phyloP scores from a whole-genome alignment of 2,113 vertebrate genomes.

The Argyrosomus japonicus region DNA sequence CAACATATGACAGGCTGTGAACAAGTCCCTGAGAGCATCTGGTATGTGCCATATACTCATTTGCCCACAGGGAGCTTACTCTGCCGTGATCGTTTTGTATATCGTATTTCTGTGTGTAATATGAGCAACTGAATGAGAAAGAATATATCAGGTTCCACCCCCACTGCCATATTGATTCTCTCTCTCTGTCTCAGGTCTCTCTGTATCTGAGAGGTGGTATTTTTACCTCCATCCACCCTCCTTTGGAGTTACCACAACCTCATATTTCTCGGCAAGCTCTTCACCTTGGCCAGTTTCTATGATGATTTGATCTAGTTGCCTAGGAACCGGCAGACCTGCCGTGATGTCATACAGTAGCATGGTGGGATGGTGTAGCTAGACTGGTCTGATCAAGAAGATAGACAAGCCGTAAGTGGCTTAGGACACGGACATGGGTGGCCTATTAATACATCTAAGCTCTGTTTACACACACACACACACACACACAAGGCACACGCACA shows the following conservation, averaged over 20 bases:
- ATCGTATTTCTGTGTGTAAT: slow-evolving; percentile 59
- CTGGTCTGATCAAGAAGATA: slow-evolving; percentile 76
- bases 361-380: slow-evolving; percentile 66
- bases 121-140: slow-evolving; percentile 34
- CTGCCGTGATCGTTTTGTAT: slow-evolving; percentile 28
- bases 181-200: slow-evolving; percentile 35
- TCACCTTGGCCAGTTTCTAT: slow-evolving; percentile 79
- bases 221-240: slow-evolving; percentile 54
- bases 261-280: slow-evolving; percentile 9
- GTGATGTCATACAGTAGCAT: slow-evolving; percentile 84
- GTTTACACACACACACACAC: slow-evolving; percentile 69
- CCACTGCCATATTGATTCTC: slow-evolving; percentile 23
- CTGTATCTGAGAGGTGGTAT: slow-evolving; percentile 42
- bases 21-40: neutral
- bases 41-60: slow-evolving; percentile 18
- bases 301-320: slow-evolving; percentile 89
- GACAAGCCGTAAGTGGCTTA: slow-evolving; percentile 80
- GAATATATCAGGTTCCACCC: slow-evolving; percentile 47
- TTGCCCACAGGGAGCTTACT: slow-evolving; percentile 23
- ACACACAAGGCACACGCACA: slow-evolving; percentile 1
- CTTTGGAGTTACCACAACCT: slow-evolving; percentile 79
- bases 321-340: slow-evolving; percentile 84
- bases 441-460: slow-evolving; percentile 79
- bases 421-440: slow-evolving; percentile 51
- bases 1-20: slow-evolving; percentile 21